phyloP scores from a whole-genome alignment of 1,140 invertebrate species.

The Drosophila funebris region DNA sequence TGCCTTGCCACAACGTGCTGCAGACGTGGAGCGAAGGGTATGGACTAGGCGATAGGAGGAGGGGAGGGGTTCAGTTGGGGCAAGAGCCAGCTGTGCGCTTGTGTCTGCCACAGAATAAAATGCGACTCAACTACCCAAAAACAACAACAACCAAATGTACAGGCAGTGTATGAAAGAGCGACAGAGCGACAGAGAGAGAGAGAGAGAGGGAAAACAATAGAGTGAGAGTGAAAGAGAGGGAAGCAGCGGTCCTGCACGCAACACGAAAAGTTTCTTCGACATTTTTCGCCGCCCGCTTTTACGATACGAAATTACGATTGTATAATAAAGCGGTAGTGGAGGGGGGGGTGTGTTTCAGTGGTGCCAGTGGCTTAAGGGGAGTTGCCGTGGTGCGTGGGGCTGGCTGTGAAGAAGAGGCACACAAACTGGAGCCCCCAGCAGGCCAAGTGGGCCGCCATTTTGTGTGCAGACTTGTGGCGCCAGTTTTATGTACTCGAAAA shows the following conservation, averaged over 20 bases:
- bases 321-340: constrained; percentile 68
- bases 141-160: neutral
- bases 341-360: neutral
- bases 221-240: neutral
- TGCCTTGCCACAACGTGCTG: constrained; percentile 2
- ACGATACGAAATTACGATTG: constrained; percentile 81
- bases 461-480: constrained; percentile 78
- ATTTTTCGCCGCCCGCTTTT: constrained; percentile 77
- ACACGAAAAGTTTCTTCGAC: constrained; percentile 78
- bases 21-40: too few relatives aligned
- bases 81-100: constrained; percentile 10
- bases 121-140: constrained; percentile 11
- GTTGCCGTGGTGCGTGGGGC: neutral
- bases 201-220: neutral
- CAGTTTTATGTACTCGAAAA: constrained; percentile 79
- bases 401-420: neutral
- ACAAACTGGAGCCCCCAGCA: constrained; percentile 25
- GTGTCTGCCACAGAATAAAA: constrained; percentile 7
- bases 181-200: neutral
- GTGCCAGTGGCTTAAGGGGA: neutral
- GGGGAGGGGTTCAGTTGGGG: neutral
- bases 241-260: constrained; percentile 67
- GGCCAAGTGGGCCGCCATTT: constrained; percentile 77
- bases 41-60: neutral
- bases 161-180: neutral